Percentiles rank a stretch among this genome's conserved stretches.
Evolutionary conservation across 2,797 vertebrate genomes (phyloP).

Genomic region (Melopsittacus undulatus): DNA sequence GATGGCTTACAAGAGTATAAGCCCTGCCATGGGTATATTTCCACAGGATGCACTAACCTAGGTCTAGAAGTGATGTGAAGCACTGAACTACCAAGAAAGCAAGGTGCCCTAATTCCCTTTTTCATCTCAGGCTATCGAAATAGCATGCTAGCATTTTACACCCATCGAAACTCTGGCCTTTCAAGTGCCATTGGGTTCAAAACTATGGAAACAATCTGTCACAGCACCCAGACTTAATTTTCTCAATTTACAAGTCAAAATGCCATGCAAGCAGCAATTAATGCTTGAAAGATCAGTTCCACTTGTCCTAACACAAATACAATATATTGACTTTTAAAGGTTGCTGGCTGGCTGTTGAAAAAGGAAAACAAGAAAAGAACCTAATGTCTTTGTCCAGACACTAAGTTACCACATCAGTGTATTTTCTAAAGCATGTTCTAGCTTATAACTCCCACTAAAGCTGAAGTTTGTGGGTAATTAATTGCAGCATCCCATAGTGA

Average conservation of each 20-base stretch:
- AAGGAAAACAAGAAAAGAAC: conserved; percentile 16
- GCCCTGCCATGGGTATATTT: background rate
- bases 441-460: background rate
- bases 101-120: background rate
- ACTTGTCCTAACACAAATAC: conserved; percentile 52
- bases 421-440: background rate
- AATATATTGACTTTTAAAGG: conserved; percentile 44
- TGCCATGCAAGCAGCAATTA: conserved; percentile 38
- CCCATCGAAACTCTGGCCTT: background rate
- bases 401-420: background rate
- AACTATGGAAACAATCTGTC: conserved; percentile 26
- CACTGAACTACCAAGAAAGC: background rate
- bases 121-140: background rate
- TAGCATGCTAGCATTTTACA: background rate
- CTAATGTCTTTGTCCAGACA: background rate
- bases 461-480: background rate
- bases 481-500: background rate
- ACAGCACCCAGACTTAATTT: conserved; percentile 27
- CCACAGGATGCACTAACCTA: background rate
- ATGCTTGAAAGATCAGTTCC: conserved; percentile 48
- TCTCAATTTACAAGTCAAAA: conserved; percentile 57
- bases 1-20: background rate
- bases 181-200: background rate
- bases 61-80: background rate
- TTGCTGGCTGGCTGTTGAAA: background rate